Conservation (phyloP, 2,113 vertebrate genomes). For the Machaerirhynchus nigripectus region DNA sequence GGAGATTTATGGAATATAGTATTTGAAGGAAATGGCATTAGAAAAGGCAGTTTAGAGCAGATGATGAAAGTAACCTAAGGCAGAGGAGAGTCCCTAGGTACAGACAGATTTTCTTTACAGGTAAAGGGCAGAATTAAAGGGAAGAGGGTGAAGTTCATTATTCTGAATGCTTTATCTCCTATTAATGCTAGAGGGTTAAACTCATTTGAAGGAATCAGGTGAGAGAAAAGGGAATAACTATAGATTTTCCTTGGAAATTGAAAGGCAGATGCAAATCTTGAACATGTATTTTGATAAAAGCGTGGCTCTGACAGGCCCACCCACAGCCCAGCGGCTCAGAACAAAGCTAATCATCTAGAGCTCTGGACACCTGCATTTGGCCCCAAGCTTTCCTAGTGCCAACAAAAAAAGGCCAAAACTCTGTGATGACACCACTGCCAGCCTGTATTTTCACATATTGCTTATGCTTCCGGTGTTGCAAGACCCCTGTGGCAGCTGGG, state of each 20-base stretch:
- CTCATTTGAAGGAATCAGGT: background rate
- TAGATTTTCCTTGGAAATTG: background rate
- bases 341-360: background rate
- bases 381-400: background rate
- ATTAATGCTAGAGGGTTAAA: background rate
- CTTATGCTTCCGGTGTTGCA: background rate
- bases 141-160: background rate
- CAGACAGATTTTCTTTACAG: background rate
- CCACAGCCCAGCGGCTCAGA: background rate
- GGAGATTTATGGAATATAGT: background rate
- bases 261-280: background rate
- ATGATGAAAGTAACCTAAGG: background rate
- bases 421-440: background rate
- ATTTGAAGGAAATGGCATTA: background rate
- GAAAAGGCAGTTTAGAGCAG: background rate
- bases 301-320: background rate
- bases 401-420: background rate
- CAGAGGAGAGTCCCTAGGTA: background rate
- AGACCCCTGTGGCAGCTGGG: background rate
- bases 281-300: background rate
- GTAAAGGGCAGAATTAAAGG: background rate
- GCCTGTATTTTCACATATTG: background rate
- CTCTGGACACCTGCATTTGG: background rate
- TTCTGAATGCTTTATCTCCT: background rate
- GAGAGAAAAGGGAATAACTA: background rate